Conservation (phyloP, 1,140 invertebrate genomes). For the Drosophila equinoxialis region DNA sequence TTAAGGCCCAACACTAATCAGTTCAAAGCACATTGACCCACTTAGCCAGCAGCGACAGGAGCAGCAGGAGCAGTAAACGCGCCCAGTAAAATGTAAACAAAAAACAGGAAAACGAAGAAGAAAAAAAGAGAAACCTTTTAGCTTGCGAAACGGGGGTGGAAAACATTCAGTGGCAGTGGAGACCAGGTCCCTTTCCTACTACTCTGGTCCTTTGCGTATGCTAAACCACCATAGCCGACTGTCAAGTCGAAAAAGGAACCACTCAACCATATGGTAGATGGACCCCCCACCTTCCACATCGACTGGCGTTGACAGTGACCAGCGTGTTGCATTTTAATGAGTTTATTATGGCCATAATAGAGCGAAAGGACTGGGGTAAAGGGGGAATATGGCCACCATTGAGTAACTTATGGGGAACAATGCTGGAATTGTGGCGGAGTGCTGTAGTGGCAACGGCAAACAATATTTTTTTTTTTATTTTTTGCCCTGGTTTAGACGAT, state of each 20-base stretch:
- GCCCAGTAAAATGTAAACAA: conserved; percentile 57
- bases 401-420: conserved; percentile 9
- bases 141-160: conserved; percentile 8
- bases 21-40: conserved; percentile 76
- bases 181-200: neutral
- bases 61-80: neutral
- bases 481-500: conserved; percentile 49
- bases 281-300: conserved; percentile 17
- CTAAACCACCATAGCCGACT: conserved; percentile 61
- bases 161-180: neutral
- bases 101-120: conserved; percentile 26
- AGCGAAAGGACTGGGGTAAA: conserved; percentile 22
- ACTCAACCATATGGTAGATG: conserved; percentile 50
- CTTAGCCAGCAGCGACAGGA: conserved; percentile 28
- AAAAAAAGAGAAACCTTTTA: conserved; percentile 36
- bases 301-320: conserved; percentile 57
- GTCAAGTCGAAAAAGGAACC: conserved; percentile 36
- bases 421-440: neutral
- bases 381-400: neutral
- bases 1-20: conserved; percentile 61
- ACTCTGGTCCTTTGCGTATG: conserved; percentile 42
- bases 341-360: conserved; percentile 72
- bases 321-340: conserved; percentile 72
- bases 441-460: conserved; percentile 40
- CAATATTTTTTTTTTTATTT: conserved; percentile 42